Base-by-base conservation (phyloP, 1,140 invertebrate species). In the Agrilus planipennis region DNA sequence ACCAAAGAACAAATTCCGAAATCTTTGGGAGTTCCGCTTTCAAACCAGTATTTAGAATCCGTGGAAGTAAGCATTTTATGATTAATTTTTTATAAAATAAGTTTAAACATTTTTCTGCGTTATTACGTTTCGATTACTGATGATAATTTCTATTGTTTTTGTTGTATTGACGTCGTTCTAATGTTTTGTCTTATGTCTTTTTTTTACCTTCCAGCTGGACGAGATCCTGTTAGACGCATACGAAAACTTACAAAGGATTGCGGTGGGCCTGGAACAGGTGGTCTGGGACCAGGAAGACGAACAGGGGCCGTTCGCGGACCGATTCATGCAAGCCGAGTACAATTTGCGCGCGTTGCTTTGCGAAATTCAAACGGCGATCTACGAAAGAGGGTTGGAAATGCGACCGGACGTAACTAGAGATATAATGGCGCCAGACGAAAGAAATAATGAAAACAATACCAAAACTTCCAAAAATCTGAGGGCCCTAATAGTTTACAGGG, bases 241-340 rank as follows among this genome's bases (percentile, higher is more conserved):
- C 55, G 61, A 70, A 41, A 68, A 70, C 47, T 66, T 81, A 53
- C 79, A 81, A 53, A 73, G 62, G 52, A 71, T 72, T 45, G 76
- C 76, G 1, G 76, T 80, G 0, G 78, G 71, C 17, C 46, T 81
- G 28, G 79, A 81, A 44, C 76, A 79, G 55, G 67, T 79, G 9
- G 67, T 72, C n/a, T 64, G 69, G 55, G 77, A 81, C 45, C 73
- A 77, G 41, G 62, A 71, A 4, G 59, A 72, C 15, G 17, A 71
- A 41, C 47, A 54, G 5, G 62, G 60, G 3, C 46, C 60, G 12
- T 78, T 74, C 56, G 51, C 61, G 34, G 56, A 65, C 5, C 50
- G 71, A 27, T 81, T 79, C 56, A 63, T 64, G 20, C 63, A 69
- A 11, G 64, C 70, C 20, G 71, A 78, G 51, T 64, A 61, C 53